Evolutionary conservation across 2,797 vertebrate species (phyloP).

Genomic region (Pangasius krempfi): DNA sequence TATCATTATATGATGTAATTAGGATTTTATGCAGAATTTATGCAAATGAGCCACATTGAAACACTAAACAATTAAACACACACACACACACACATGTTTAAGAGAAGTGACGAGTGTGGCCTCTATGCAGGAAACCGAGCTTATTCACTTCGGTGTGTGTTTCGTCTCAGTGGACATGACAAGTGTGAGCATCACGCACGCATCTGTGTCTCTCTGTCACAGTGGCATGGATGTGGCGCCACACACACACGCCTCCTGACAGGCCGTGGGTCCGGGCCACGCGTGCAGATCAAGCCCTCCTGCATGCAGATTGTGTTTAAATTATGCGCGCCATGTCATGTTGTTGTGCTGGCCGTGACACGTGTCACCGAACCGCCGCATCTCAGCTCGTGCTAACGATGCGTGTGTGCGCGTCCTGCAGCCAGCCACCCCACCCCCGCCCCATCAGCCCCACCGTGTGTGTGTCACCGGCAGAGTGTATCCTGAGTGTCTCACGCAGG

Average conservation of each 20-base stretch:
- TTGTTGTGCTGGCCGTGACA: constrained; percentile 70
- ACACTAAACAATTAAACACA: constrained; percentile 13
- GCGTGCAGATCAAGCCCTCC: constrained; percentile 77
- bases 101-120: background rate
- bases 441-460: constrained; percentile 31
- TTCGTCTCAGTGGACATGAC: constrained; percentile 77
- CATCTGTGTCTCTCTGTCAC: constrained; percentile 66
- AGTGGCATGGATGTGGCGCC: constrained; percentile 58
- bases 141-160: constrained; percentile 61
- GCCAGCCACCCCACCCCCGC: constrained; percentile 32
- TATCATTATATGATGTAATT: background rate
- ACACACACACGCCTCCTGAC: constrained; percentile 64
- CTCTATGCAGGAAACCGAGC: background rate
- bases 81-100: constrained; percentile 26
- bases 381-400: constrained; percentile 70
- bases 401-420: constrained; percentile 38
- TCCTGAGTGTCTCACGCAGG: constrained; percentile 44
- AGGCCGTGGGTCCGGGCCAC: constrained; percentile 74
- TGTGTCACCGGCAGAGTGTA: constrained; percentile 35
- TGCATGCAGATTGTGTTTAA: constrained; percentile 82
- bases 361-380: constrained; percentile 73
- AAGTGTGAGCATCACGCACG: constrained; percentile 58
- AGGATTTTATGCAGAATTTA: constrained; percentile 67
- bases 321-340: constrained; percentile 81
- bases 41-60: constrained; percentile 65